Base-by-base conservation (phyloP, 2,888 invertebrate genomes). In the Proisotoma minuta region DNA sequence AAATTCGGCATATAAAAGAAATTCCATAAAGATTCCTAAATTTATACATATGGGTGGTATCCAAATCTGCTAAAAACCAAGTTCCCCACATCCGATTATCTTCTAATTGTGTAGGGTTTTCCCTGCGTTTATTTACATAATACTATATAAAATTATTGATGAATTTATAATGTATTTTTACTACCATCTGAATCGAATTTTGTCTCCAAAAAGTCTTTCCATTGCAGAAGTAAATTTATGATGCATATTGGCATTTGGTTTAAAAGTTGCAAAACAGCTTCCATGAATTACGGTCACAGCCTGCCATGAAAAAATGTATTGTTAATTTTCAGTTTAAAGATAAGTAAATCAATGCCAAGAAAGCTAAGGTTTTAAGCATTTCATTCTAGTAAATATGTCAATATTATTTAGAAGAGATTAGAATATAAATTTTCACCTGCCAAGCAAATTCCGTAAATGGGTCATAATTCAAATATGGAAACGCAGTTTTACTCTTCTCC, bases 191-290 rank as follows among this genome's bases (percentile, higher is more conserved):
- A 63, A 61, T 57, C 60, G 58, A 39, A 65, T 62, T 52, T 67
- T 65, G 3, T 56, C 53, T 40, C 52, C 63, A 53, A 70, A 70
- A 27, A 70, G 56, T 43, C 63, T 59, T 54, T 68, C 68, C 70
- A 68, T 70, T 2, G 68, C 62, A 2, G 61, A 50, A 2, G 64
- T 64, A 43, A 59, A 70, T 10, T 66, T 50, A 57, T 70, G 70
- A 48, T 70, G 70, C 70, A 70, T 70, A 47, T 70, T 70, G 1
- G 65, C 59, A 50, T 68, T 70, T n/a, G 63, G 64, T 40, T 66
- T 63, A 29, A 70, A 70, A 23, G 65, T 68, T 2, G 65, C 65
- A 29, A 70, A 70, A 34, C 70, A 70, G 20, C 56, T 50, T 18
- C 62, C 70, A 60, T 70, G 68, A 50, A 65, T 64, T 27, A 68